Evolutionary conservation across 1,140 invertebrate species (phyloP).

Genomic region (Conus betulinus): DNA sequence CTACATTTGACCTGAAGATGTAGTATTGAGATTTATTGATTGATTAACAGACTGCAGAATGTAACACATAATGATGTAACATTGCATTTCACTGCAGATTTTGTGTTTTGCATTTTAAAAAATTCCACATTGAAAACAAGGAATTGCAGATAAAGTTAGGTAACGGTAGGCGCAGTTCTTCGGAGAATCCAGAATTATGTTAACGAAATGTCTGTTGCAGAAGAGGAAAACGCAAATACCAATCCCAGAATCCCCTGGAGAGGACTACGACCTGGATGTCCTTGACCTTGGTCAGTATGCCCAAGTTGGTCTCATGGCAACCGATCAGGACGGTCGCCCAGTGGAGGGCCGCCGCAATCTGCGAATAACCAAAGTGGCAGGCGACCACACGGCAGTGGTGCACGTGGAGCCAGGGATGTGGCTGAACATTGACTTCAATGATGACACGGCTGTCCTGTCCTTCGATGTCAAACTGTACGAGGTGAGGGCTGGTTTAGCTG

Average conservation of each 20-base stretch:
- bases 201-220: constrained; percentile 25
- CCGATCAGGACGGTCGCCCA: constrained; percentile 40
- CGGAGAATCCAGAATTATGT: no score
- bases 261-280: constrained; percentile 48
- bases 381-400: constrained; percentile 62
- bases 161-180: no score
- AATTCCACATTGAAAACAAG: no score
- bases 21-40: no score
- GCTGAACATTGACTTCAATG: constrained; percentile 65
- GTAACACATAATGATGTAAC: no score
- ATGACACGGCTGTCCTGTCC: constrained; percentile 55
- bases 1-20: no score
- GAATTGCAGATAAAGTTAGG: no score
- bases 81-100: no score
- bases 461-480: constrained; percentile 63
- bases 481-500: constrained; percentile 34
- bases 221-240: constrained; percentile 53
- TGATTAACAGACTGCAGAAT: no score
- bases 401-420: constrained; percentile 62
- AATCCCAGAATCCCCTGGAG: constrained; percentile 42
- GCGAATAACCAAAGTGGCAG: constrained; percentile 49
- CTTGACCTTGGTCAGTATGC: constrained; percentile 58
- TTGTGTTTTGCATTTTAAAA: no score
- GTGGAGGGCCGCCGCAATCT: constrained; percentile 43
- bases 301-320: constrained; percentile 54